Evolutionary conservation across 2,797 vertebrate genomes (phyloP).

Genomic region (Smutsia temminckii): DNA sequence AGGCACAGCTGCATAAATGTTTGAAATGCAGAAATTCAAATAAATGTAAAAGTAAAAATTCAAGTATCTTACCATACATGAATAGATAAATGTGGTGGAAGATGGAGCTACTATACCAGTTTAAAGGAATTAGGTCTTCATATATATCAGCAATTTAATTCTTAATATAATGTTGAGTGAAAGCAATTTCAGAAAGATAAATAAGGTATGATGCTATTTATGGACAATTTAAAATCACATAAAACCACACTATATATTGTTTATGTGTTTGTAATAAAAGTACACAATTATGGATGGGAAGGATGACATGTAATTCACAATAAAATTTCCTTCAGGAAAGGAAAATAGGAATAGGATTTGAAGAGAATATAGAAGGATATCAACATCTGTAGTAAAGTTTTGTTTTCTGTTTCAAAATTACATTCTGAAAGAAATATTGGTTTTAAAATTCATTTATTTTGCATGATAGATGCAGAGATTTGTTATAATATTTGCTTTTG

Average conservation of each 20-base stretch:
- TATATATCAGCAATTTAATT: neutral
- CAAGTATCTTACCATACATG: neutral
- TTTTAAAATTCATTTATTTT: conserved; percentile 42
- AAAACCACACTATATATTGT: neutral
- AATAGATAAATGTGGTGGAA: neutral
- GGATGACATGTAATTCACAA: neutral
- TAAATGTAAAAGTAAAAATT: neutral
- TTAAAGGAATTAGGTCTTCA: neutral
- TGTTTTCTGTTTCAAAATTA: conserved; percentile 13
- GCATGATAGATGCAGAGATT: neutral
- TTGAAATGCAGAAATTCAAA: neutral
- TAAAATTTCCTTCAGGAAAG: conserved; percentile 14
- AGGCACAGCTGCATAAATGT: neutral
- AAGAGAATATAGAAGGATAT: neutral
- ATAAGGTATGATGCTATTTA: neutral
- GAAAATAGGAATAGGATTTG: conserved; percentile 18
- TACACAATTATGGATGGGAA: neutral
- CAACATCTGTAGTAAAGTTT: neutral
- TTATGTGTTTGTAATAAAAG: neutral
- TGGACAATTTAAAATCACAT: neutral
- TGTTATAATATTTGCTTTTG: neutral
- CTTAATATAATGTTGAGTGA: neutral
- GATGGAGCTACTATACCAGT: neutral
- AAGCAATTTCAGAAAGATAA: neutral
- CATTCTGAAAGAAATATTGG: neutral